Evolutionary conservation across 2,797 vertebrate species (phyloP), one percentile per base, ranked within the genome.

Genomic region (Xenopus petersii): DNA sequence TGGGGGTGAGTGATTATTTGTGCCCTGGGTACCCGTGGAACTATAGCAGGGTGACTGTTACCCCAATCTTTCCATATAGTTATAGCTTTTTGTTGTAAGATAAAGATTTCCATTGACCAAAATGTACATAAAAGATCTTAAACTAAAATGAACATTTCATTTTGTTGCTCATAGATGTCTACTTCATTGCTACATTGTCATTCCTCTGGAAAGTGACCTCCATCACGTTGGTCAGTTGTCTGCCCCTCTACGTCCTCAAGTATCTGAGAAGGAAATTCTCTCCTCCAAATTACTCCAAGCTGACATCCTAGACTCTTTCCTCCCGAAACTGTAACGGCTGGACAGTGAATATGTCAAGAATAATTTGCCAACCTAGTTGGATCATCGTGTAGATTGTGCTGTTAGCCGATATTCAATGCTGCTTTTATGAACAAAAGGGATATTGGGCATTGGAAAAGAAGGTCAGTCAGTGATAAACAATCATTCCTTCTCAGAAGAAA

Each of bases 181-280:
- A 97, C 87, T 99, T 99, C 92, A 98, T 99, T 83, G 85, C 93
- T 66, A 96, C 96, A 0, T 77, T 98, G 48, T 97, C 98, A 0
- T 99, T 99, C 91, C 86, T 99, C 80, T 99, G 98, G 98, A 99
- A 99, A 87, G 98, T 99, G 81, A 97, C 95, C 0, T 94, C 90
- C 80, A 99, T 99, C 91, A 99, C 98, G 0, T 88, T 99, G 86
- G 94, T 99, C 85, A 99, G 97, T 93, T 99, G 98, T 71, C 91
- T 99, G 79, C 98, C 98, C 0, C 94, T 99, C 71, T 99, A 99
- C 78, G 94, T 99, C 83, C 94, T 99, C 82, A 99, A 99, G 88
- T 99, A 99, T 86, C 94, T 99, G 82, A 90, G 97, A 5, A 81
- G 96, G 72, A 94, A 95, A 74, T 99, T 99, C 89, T 99, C 97